Percentiles rank a stretch among this genome's conserved stretches.
Evolutionary conservation across 92 coral and sea anemone genomes (phyloP).

Genomic region (Actinostola sp.): DNA sequence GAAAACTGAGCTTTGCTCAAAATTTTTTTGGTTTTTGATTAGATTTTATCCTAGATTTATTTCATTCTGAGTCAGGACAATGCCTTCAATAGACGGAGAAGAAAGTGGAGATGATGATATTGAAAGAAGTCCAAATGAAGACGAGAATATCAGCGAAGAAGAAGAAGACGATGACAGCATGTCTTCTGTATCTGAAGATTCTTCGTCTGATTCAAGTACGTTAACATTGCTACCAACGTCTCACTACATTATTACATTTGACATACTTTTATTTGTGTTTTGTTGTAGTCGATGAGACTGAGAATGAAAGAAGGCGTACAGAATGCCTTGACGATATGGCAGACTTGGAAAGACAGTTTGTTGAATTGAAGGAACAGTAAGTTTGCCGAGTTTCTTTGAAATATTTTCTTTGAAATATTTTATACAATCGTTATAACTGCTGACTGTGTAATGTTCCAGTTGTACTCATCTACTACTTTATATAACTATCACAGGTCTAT

Average conservation of each 20-base stretch:
- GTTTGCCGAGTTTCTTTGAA: conserved; percentile 29
- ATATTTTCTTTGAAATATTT: no score
- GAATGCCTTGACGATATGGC: conserved; percentile 96
- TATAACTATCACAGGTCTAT: no score
- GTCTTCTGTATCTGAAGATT: conserved; percentile 91
- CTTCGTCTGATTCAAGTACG: conserved; percentile 81
- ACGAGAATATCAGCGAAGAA: conserved; percentile 97
- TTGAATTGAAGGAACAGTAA: conserved; percentile 95
- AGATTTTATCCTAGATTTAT: conserved; percentile 1
- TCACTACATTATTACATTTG: neutral
- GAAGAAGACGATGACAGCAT: conserved; percentile 92
- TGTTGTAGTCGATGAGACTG: conserved; percentile 86
- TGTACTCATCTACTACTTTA: no score
- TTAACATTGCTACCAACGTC: conserved; percentile 1
- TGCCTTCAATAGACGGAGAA: conserved; percentile 98
- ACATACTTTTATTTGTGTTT: neutral
- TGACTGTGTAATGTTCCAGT: neutral
- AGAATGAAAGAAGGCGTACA: conserved; percentile 87
- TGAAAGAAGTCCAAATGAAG: conserved; percentile 90
- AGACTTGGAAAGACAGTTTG: conserved; percentile 95
- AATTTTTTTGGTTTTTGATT: neutral
- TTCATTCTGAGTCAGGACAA: neutral
- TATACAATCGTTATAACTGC: neutral
- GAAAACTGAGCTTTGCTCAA: neutral
- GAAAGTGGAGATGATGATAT: conserved; percentile 98